Evolutionary conservation across 23 tunicate genomes (phyloP).

Genomic region (Ciona savignyi): DNA sequence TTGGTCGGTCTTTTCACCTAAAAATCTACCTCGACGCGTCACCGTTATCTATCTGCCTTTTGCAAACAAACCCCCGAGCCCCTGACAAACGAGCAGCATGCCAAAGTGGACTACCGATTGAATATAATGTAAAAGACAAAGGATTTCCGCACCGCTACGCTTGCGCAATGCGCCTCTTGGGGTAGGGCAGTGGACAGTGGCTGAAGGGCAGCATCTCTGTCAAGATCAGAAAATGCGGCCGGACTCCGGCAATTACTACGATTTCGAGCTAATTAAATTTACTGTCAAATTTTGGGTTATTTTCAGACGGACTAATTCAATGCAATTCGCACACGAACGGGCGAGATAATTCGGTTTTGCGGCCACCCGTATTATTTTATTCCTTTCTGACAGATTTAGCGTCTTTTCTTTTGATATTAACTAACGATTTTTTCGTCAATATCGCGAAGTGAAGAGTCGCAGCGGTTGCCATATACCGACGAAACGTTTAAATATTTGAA

Average conservation of each 20-base stretch:
- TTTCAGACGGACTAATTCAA: neutral
- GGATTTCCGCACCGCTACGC: neutral
- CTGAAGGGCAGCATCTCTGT: neutral
- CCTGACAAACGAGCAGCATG: neutral
- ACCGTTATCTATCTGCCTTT: neutral
- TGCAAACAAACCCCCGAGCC: neutral
- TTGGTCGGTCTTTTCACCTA: too few relatives aligned
- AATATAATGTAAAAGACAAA: neutral
- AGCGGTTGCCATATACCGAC: neutral
- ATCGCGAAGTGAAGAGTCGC: neutral
- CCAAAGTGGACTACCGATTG: neutral
- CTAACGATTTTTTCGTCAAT: conserved; percentile 31
- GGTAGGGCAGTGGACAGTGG: neutral
- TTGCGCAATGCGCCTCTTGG: neutral
- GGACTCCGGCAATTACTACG: neutral
- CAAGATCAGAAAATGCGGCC: neutral
- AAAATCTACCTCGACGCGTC: too few relatives aligned
- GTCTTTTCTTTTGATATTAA: conserved; percentile 32
- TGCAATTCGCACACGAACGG: neutral
- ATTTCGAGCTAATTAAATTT: neutral
- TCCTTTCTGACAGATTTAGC: conserved; percentile 28
- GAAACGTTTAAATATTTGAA: neutral
- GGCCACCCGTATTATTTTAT: conserved; percentile 6
- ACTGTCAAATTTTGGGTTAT: conserved; percentile 1
- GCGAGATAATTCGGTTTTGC: neutral